These are phyloP conservation scores for Drosophila trichaetosa DNA, from an alignment of 2,888 invertebrate species.

Conservation along the genomic window DNA sequence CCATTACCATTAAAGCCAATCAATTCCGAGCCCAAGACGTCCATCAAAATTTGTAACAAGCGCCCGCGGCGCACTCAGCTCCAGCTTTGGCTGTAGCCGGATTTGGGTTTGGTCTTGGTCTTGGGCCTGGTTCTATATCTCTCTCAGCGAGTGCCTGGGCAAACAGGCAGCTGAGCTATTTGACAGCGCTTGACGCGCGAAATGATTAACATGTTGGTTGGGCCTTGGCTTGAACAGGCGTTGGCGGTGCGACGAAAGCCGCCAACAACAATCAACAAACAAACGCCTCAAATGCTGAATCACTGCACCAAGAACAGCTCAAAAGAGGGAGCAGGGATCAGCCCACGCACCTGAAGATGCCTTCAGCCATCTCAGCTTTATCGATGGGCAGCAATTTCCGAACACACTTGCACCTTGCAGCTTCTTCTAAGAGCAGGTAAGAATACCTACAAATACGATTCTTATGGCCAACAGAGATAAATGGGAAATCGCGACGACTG, in stretches of 20 bases:
- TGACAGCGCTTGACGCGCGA: constrained; percentile 72
- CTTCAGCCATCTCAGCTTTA: constrained; percentile 2
- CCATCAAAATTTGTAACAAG: constrained; percentile 81
- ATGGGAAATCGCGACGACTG: not conserved
- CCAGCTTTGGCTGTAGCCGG: constrained; percentile 16
- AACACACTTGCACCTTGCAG: constrained; percentile 29
- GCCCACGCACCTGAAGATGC: constrained; percentile 29
- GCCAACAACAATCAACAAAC: constrained; percentile 52
- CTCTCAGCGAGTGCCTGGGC: not conserved
- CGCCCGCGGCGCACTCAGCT: constrained; percentile 65
- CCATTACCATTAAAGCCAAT: constrained; percentile 78
- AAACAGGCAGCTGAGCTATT: constrained; percentile 39
- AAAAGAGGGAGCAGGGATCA: constrained; percentile 21
- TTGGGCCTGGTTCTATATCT: not conserved
- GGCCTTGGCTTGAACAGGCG: constrained; percentile 19
- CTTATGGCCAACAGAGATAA: not conserved
- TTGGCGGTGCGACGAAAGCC: constrained; percentile 67
- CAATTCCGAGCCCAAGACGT: constrained; percentile 71
- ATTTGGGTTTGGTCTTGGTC: constrained; percentile 5
- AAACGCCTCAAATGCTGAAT: constrained; percentile 51
- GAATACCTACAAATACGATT: not conserved
- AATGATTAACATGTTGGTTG: constrained; percentile 75
- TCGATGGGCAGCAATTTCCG: constrained; percentile 20
- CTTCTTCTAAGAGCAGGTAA: not conserved
- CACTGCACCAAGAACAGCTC: constrained; percentile 30